These are phyloP conservation scores for Neodiprion virginianus DNA, from an alignment of 1,140 invertebrate species.

Conservation along the genomic window DNA sequence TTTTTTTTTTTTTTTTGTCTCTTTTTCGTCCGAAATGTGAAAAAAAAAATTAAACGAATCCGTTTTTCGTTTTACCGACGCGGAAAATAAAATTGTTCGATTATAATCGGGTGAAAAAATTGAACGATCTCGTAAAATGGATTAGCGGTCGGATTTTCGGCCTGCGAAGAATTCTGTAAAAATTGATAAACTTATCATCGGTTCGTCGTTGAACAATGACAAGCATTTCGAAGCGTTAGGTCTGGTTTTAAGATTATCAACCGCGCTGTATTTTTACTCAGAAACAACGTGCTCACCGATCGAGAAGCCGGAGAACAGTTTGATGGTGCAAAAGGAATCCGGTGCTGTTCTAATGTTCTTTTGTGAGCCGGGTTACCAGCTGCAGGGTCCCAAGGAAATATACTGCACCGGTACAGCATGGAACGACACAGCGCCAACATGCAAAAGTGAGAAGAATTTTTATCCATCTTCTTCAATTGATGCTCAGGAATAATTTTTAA, in stretches of 20 bases:
- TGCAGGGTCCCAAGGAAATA: conserved; percentile 64
- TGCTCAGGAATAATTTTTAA: background rate
- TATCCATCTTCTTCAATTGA: background rate
- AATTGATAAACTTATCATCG: too few species aligned
- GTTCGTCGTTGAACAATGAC: too few species aligned
- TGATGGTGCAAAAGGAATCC: conserved; percentile 57
- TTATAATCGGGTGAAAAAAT: too few species aligned
- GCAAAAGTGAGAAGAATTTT: conserved; percentile 61
- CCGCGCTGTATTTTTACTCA: conserved; percentile 30
- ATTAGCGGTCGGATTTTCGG: too few species aligned
- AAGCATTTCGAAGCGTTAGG: too few species aligned
- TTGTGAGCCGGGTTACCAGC: conserved; percentile 67
- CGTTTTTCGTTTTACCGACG: too few species aligned
- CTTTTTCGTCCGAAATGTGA: too few species aligned
- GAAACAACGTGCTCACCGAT: conserved; percentile 48
- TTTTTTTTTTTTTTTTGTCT: too few species aligned
- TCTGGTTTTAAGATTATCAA: background rate
- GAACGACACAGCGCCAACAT: conserved; percentile 68
- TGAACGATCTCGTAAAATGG: too few species aligned
- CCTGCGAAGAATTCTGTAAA: too few species aligned
- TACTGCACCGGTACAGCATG: conserved; percentile 72
- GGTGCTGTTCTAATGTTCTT: conserved; percentile 69
- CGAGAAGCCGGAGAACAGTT: conserved; percentile 58
- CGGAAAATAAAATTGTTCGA: too few species aligned
- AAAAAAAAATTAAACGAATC: too few species aligned